These are phyloP conservation scores for Neoitamus cyanurus DNA, from an alignment of 2,888 invertebrate species.

Conservation along the genomic window DNA sequence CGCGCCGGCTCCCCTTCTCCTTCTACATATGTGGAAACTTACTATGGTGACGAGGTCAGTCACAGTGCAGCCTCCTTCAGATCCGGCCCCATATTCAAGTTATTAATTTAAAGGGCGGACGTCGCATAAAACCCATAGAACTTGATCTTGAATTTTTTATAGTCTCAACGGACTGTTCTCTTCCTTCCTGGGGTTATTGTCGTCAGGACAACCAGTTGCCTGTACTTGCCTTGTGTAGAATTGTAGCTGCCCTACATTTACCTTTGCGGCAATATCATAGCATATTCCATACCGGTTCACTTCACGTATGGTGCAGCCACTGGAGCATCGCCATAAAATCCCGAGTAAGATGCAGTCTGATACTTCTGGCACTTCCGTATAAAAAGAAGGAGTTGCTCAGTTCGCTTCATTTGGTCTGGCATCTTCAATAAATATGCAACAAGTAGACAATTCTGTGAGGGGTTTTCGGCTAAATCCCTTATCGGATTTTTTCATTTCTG, in stretches of 20 bases:
- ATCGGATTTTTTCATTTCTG: not conserved
- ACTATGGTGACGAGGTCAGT: not conserved
- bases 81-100: not conserved
- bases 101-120: not conserved
- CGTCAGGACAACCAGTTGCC: not conserved
- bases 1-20: not conserved
- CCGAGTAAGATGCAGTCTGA: not conserved
- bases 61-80: not conserved
- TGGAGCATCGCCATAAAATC: not conserved
- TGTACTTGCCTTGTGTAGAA: not conserved
- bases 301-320: not conserved
- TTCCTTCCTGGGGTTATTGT: not conserved
- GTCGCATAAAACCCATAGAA: not conserved
- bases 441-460: not conserved
- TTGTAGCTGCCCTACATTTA: not conserved
- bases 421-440: not conserved
- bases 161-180: not conserved
- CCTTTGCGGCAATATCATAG: not conserved
- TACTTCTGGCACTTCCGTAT: not conserved
- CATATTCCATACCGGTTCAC: not conserved
- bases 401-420: not conserved
- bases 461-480: not conserved
- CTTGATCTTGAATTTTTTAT: not conserved
- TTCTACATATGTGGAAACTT: not conserved
- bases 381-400: not conserved